Evolutionary conservation across 1,140 invertebrate species (phyloP).

Genomic region (Drosophila sp.): DNA sequence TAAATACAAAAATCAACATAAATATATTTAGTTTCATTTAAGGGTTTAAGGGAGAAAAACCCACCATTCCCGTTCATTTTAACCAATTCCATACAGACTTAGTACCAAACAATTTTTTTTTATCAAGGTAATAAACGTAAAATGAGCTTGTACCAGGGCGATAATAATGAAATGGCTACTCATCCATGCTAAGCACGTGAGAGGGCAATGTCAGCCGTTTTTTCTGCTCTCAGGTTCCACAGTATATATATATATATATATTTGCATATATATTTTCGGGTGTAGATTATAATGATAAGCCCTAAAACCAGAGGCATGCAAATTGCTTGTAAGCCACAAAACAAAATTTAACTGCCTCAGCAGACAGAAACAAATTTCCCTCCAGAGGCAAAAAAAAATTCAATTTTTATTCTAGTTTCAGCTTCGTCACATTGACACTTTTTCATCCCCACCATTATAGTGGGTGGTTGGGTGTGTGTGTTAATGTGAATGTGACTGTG

Average conservation of each 20-base stretch:
- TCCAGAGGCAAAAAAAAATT: slow-evolving; percentile 30
- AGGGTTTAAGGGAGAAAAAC: background rate
- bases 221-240: slow-evolving; percentile 1
- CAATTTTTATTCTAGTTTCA: slow-evolving; percentile 42
- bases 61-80: background rate
- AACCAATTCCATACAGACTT: background rate
- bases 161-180: slow-evolving; percentile 23
- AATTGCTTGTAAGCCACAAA: slow-evolving; percentile 49
- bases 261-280: slow-evolving; percentile 1
- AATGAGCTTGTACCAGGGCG: slow-evolving; percentile 31
- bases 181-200: slow-evolving; percentile 19
- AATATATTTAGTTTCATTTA: slow-evolving; percentile 41
- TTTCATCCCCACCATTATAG: slow-evolving; percentile 11
- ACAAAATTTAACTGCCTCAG: slow-evolving; percentile 45
- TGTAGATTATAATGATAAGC: slow-evolving; percentile 52
- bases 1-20: slow-evolving; percentile 27
- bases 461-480: background rate
- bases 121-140: slow-evolving; percentile 47
- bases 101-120: background rate
- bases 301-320: slow-evolving; percentile 43
- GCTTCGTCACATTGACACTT: slow-evolving; percentile 49
- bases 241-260: background rate
- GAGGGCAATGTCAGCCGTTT: slow-evolving; percentile 27
- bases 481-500: background rate
- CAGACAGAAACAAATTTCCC: slow-evolving; percentile 1